Base-by-base conservation (phyloP, 2,797 vertebrate species). In the Arnoldichthys spilopterus region DNA sequence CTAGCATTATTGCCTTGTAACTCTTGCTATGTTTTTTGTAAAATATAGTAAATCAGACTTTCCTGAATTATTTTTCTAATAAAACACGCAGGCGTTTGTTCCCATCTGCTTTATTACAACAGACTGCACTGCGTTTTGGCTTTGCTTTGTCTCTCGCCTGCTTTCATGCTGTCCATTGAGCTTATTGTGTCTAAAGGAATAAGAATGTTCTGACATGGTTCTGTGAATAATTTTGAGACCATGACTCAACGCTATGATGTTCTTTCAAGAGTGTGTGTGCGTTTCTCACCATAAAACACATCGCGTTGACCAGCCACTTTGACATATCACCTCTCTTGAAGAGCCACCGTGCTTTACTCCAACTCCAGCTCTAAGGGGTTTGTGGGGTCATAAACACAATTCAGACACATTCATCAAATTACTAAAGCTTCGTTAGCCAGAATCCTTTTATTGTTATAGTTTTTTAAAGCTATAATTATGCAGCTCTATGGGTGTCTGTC, bases 161-260 rank as follows among this genome's bases (percentile, higher is more conserved):
- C 26, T 4, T 61, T 20, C 51, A 20, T 18, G 2, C 18, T 43
- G 24, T 67, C 47, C 43, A 4, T 22, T 47, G 26, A 9, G 32
- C 30, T 63, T 72, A 13, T 47, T 47, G 43, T 15, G 30, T 71
- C 16, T 20, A 12, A 54, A 43, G 43, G 37, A 20, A 64, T 70
- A 43, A 11, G 11, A 24, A 11, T 67, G 51, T 47, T 45, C 58
- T 54, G 61, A 79, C 47, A 64, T 13, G 58, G n/a, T 66, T 67
- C 20, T 30, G 45, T 78, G 77, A 32, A 26, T 64, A 64, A 66
- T 26, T 66, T 73, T 47, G 56, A 66, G 61, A 79, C 37, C 22
- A 59, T 72, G 70, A 79, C 70, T 79, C 70, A 72, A 63, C 16
- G 4, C 4, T 54, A 24, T 66, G 53, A 6, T 30, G 22, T 63